Evolutionary conservation across 2,113 vertebrate genomes (phyloP), one percentile per base, ranked within the genome.

Genomic region (Cheirogaleus medius): DNA sequence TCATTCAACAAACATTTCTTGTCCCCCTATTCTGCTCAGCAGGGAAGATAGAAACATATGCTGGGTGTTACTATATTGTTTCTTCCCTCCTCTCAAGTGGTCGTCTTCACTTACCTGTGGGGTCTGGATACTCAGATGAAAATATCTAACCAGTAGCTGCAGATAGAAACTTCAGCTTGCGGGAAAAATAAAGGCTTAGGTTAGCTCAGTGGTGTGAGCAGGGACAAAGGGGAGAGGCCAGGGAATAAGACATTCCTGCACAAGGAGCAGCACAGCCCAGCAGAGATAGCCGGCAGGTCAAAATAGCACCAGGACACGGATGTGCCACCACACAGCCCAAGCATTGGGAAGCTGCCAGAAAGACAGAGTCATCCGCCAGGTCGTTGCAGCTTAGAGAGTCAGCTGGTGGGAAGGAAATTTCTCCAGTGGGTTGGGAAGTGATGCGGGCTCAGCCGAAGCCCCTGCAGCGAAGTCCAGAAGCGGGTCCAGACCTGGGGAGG

Each of bases 11-110:
- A 25, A 18, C 25, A 14, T 14, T 42, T 44, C 23, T 32, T 32
- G 8, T 64, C 21, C 12, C 4, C 29, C 2, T 66, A 3, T 4
- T 47, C 25, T 52, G 29, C 54, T 66, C 8, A 44, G 54, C 39
- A 2, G 0, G 8, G n/a, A 10, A 23, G 34, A 1, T 0, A 49
- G 54, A 56, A 2, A 39, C 4, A 1, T 11, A 8, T 1, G 5
- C 12, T 11, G 18, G 8, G 4, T 12, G 3, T 9, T 27, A 7
- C 17, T 20, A 12, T 18, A 11, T 54, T 11, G 34, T 39, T 34
- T 60, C 29, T 60, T n/a, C 15, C 9, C 64, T 23, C n/a, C 27
- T 47, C 10, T 10, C 1, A 0, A 2, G 2, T 1, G 37, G 25
- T 20, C 7, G 4, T 68, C 20, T 58, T 23, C 29, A 0, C 2